Evolutionary conservation across 2,113 vertebrate genomes (phyloP).

Genomic region (Nyctereutes procyonoides): DNA sequence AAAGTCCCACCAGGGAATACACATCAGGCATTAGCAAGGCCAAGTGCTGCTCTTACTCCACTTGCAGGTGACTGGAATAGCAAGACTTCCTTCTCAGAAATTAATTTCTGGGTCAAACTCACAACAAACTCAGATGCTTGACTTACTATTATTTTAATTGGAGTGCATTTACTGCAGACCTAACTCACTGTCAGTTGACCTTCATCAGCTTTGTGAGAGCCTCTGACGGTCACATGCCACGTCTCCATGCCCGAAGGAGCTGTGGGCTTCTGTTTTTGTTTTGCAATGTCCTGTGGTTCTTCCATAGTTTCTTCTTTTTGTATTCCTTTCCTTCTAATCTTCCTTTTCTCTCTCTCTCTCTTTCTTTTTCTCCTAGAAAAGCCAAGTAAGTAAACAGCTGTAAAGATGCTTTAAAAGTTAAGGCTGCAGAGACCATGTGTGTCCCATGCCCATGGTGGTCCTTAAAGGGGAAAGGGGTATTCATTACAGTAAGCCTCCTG

Average conservation of each 20-base stretch:
- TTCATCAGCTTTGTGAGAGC: neutral
- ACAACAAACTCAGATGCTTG: neutral
- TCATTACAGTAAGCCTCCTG: neutral
- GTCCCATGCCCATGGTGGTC: neutral
- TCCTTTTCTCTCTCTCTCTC: neutral
- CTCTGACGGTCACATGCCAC: neutral
- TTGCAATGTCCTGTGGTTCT: neutral
- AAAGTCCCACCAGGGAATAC: conserved; percentile 44
- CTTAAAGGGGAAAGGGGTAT: neutral
- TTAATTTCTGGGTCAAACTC: conserved; percentile 65
- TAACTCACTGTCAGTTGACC: neutral
- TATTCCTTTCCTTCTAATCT: neutral
- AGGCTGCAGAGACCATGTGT: neutral
- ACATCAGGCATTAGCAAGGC: conserved; percentile 53
- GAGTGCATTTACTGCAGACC: neutral
- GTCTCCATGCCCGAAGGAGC: neutral
- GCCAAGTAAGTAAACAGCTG: conserved; percentile 28
- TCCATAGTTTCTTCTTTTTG: neutral
- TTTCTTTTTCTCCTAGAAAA: neutral
- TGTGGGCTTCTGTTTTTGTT: neutral
- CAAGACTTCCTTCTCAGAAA: conserved; percentile 38
- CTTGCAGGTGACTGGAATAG: neutral
- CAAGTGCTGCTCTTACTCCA: neutral
- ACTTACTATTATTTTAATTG: conserved; percentile 27
- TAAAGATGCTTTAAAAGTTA: conserved; percentile 55